Base-by-base conservation (phyloP, 2,797 vertebrate species). In the Myotis pilosus region DNA sequence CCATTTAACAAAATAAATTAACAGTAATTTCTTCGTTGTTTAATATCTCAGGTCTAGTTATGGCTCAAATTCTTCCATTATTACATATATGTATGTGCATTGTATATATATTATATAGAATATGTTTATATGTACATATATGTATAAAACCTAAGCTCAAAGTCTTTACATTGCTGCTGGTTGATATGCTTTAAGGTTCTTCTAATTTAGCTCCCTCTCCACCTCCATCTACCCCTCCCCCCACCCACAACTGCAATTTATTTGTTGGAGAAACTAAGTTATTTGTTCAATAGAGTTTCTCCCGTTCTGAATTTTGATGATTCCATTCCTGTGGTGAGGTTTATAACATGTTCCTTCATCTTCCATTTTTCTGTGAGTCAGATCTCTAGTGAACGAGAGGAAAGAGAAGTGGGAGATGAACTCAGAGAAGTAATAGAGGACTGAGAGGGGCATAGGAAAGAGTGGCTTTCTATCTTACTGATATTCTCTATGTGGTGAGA, bases 1-100 rank as follows among this genome's bases (percentile, higher is more conserved):
- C 49, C 36, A 87, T 41, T 95, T 95, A 92, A 79, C 51, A 94
- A 91, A 93, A 47, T 75, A 78, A 49, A 78, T 90, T 20, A 74
- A 49, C 22, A 36, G 30, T 69, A 72, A 76, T 84, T 83, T 80
- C 38, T 79, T 66, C 80, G 30, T 80, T 80, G 20, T 94, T 94
- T 60, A 66, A 49, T 80, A 49, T 92, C 5, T 94, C n/a, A 89
- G 10, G 66, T 19, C 4, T 10, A 81, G 33, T 60, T 78, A 93
- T 89, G 8, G 41, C 36, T 87, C 33, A 69, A 25, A 68, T 72
- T 22, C 28, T 16, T 44, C 62, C 66, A 23, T 57, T 84, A 69
- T 62, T 8, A 51, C 28, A 57, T 64, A 30, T 53, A 25, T 60
- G 13, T 41, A 30, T 66, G 36, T 57, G 20, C 23, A 62, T 69